These are phyloP conservation scores for Mythimna vitellina DNA, from an alignment of 2,888 invertebrate species.

Conservation along the genomic window DNA sequence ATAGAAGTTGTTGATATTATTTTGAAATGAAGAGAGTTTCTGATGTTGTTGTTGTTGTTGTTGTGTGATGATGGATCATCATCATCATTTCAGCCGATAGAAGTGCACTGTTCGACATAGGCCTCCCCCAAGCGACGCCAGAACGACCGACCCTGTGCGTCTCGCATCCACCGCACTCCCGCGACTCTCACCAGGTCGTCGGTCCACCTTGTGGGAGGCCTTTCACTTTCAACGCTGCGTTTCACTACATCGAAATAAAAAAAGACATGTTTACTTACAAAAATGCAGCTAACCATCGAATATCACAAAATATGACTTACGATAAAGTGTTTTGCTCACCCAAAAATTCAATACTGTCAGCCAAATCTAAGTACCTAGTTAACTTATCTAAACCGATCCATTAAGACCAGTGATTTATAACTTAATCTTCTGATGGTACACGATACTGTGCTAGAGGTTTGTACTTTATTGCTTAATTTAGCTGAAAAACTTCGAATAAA, in stretches of 20 bases:
- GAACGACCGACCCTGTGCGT: too few relatives aligned
- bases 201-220: too few relatives aligned
- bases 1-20: too few relatives aligned
- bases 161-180: too few relatives aligned
- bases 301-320: not conserved
- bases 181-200: too few relatives aligned
- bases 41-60: too few relatives aligned
- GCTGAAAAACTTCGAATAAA: constrained; percentile 42
- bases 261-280: not conserved
- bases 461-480: constrained; percentile 46
- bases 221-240: too few relatives aligned
- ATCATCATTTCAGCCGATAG: too few relatives aligned
- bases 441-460: constrained; percentile 42
- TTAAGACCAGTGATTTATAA: constrained; percentile 54
- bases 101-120: too few relatives aligned
- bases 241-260: not conserved
- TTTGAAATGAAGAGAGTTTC: too few relatives aligned
- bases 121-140: too few relatives aligned
- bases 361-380: constrained; percentile 29
- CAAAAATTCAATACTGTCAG: constrained; percentile 5
- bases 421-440: constrained; percentile 54
- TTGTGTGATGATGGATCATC: too few relatives aligned
- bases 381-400: constrained; percentile 44
- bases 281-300: not conserved
- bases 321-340: not conserved